phyloP scores from a whole-genome alignment of 1,140 invertebrate species.

The Papilio xuthus region DNA sequence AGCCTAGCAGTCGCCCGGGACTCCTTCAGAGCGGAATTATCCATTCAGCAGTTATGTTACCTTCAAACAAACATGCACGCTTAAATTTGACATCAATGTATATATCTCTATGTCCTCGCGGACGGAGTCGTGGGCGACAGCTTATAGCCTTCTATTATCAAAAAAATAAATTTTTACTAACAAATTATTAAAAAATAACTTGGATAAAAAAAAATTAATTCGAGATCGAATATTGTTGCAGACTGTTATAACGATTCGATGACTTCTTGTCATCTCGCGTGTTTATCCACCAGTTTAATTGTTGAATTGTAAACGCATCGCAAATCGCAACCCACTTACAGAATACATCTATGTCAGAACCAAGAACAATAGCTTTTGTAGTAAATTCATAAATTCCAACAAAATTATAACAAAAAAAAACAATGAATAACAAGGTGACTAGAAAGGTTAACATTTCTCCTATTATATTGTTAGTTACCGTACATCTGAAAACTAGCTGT shows the following conservation, averaged over 20 bases:
- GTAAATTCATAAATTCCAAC: conserved; percentile 3
- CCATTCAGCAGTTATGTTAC: too few species aligned
- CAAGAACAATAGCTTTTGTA: conserved; percentile 28
- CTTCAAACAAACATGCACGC: too few species aligned
- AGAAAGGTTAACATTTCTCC: too few species aligned
- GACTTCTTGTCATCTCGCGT: not conserved
- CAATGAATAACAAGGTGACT: not conserved
- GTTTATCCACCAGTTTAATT: not conserved
- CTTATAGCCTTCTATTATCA: too few species aligned
- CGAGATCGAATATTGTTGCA: not conserved
- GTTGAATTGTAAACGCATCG: conserved; percentile 2
- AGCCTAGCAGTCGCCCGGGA: too few species aligned
- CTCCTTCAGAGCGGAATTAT: too few species aligned
- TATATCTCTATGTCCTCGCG: too few species aligned
- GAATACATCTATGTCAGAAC: conserved; percentile 11
- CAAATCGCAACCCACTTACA: conserved; percentile 17
- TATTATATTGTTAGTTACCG: too few species aligned
- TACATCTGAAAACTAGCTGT: too few species aligned
- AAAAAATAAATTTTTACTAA: too few species aligned
- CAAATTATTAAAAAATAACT: not conserved
- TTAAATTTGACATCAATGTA: too few species aligned
- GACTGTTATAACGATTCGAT: not conserved
- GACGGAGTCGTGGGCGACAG: too few species aligned
- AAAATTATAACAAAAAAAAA: conserved; percentile 11
- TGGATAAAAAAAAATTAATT: not conserved